phyloP scores from a whole-genome alignment of 2,797 vertebrate genomes.

The Mycteria americana region DNA sequence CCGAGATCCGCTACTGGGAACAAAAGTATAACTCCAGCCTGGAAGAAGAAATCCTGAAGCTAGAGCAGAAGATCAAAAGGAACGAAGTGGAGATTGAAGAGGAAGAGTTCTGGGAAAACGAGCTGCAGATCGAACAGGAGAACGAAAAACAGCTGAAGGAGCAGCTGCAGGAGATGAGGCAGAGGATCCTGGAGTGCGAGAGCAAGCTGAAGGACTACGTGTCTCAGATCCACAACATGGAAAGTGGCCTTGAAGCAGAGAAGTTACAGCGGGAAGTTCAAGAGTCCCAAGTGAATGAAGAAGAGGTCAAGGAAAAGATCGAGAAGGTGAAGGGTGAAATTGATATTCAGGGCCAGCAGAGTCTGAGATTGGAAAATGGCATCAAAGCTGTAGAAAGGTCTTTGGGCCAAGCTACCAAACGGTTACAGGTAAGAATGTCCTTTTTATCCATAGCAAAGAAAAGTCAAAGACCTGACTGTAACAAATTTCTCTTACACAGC shows the following conservation, averaged over 20 bases:
- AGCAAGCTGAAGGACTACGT: conserved; percentile 85
- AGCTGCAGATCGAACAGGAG: conserved; percentile 94
- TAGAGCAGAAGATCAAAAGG: conserved; percentile 92
- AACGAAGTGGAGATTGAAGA: conserved; percentile 96
- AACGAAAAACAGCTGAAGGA: conserved; percentile 95
- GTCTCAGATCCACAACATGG: conserved; percentile 83
- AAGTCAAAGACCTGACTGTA: background rate
- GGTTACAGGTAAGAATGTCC: conserved; percentile 83
- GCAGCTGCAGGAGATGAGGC: conserved; percentile 87
- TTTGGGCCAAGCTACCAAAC: conserved; percentile 87
- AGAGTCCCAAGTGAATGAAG: conserved; percentile 90
- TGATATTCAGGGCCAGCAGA: conserved; percentile 90
- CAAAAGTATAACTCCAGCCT: conserved; percentile 78
- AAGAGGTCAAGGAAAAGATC: conserved; percentile 88
- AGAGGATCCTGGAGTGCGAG: conserved; percentile 86
- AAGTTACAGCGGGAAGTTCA: conserved; percentile 87
- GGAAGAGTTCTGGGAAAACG: conserved; percentile 97
- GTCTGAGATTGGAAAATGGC: conserved; percentile 90
- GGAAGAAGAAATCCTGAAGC: conserved; percentile 86
- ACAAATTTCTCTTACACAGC: background rate
- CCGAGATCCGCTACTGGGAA: conserved; percentile 85
- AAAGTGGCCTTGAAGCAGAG: conserved; percentile 88
- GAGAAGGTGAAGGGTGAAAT: conserved; percentile 88
- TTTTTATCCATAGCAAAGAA: background rate
- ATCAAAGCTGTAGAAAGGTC: conserved; percentile 92